A percentile compares a stretch with the other conserved stretches of the same genome.
phyloP scores from a whole-genome alignment of 2,888 invertebrate genomes.

The Cephus pulcher region DNA sequence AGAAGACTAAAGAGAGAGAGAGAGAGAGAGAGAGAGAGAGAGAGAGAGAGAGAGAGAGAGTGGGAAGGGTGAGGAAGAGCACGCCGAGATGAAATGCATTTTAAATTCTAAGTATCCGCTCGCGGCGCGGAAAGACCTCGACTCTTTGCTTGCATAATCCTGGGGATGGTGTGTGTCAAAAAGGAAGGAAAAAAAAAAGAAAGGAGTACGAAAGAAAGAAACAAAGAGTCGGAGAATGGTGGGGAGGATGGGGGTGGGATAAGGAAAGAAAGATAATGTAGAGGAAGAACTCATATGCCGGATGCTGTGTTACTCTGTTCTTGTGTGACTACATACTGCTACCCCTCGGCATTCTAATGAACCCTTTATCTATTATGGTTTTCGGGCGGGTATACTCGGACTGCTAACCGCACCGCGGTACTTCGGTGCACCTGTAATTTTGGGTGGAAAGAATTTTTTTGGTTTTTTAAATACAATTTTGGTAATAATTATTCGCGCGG shows the following conservation, averaged over 20 bases:
- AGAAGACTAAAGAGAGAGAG: constrained; percentile 8
- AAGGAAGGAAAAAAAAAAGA: neutral
- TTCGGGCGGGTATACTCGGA: neutral
- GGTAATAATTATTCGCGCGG: neutral
- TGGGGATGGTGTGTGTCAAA: constrained; percentile 4
- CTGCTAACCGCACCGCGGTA: neutral
- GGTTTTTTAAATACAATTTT: neutral
- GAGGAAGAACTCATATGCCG: neutral
- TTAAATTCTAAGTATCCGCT: constrained; percentile 51
- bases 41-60: neutral
- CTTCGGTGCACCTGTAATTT: neutral
- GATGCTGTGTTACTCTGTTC: neutral
- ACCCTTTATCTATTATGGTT: neutral
- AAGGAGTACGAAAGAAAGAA: neutral
- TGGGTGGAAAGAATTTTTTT: neutral
- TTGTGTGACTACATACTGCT: neutral
- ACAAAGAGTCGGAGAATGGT: constrained; percentile 23
- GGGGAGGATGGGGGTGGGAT: constrained; percentile 33
- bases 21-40: neutral
- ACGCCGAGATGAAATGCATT: constrained; percentile 52
- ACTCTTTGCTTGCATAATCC: constrained; percentile 33
- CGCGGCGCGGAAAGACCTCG: constrained; percentile 40
- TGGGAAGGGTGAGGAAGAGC: constrained; percentile 29
- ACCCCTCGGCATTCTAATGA: neutral
- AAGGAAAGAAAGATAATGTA: constrained; percentile 8